Evolutionary conservation across 2,888 invertebrate species (phyloP), one percentile per base, ranked within the genome.

Genomic region (Cantharis flavilabris): DNA sequence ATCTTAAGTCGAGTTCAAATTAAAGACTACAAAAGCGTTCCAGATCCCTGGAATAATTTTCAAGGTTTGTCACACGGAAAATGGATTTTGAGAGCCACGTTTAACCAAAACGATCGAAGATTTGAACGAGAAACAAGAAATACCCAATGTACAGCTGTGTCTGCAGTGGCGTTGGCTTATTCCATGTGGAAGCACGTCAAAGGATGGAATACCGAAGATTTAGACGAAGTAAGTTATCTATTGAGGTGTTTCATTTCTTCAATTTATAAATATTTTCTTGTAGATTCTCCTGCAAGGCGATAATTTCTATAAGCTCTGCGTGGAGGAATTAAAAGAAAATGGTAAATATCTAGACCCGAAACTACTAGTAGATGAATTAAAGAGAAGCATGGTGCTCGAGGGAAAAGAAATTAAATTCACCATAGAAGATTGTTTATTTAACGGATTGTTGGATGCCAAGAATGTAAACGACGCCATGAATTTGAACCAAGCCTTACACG

Each of bases 71-170:
- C 79, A 3, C 1, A 13, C 9, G 80, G 81, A 9, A 83, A 82
- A 78, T 89, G 89, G 89, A 87, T 89, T n/a, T 79, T 89, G 1
- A 81, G 88, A 69, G 89, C 88, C 2, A 85, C 82, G 3, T 86
- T 86, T 69, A 85, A 84, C 7, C 88, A 88, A 79, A 83, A 82
- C 26, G 85, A 86, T 76, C 80, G 82, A 14, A 82, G 84, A 49
- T 88, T 89, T 75, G 83, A 85, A 0, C 85, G 87, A 1, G 85
- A 87, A 23, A 87, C 85, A 3, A 84, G 87, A 67, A 89, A 90
- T 16, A 80, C 81, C 16, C 90, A 90, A 81, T 88, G 89, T 9
- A 86, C 89, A 0, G 88, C 89, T 1, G 89, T 87, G 72, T 87
- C 89, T 9, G 84, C 89, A 0, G 84, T 88, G 4, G 87, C 87